Base-by-base conservation (phyloP, 1,140 invertebrate species). In the Neodiprion pinetum region DNA sequence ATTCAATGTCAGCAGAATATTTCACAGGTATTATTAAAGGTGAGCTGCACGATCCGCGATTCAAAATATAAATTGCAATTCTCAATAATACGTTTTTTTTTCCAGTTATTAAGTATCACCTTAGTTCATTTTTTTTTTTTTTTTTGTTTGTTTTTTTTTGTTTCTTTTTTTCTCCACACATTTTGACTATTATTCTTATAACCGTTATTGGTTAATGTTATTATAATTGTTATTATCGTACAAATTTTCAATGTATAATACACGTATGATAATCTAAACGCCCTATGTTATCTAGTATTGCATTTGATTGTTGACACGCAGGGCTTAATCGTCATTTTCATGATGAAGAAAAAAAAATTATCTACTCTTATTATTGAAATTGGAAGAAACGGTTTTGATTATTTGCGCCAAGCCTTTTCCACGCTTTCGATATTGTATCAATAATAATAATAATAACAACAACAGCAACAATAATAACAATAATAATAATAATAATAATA, bases 271-370 rank as follows among this genome's bases (percentile, higher is more conserved):
- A 71, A 76, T 48, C 71, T 61, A 65, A 71, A 72, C 23, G 67
- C 68, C 47, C 50, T 72, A 75, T 75, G 53, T 68, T 76, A 72
- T 61, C 72, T 74, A 78, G 68, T 78, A 71, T 68, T 80, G 78
- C 77, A 79, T 84, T 80, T 83, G 82, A 83, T 83, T 84, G 82
- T 80, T 83, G 77, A 83, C 80, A 84, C 81, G 78, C 83, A 79
- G 72, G 76, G n/a, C 17, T 40, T 68, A 21, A 14, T 1, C 10
- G n/a, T 17, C 9, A 40, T 17, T 17, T 11, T 21, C 17, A 17
- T 21, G 10, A 68, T 17, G n/a, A 11, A 40, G 9, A 9, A 68
- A 1, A 68, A 68, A 61, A 61, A 11, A 11, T 11, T 1, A 61
- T 61, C n/a, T 11, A 68, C 11, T 68, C 17, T 68, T 21, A 17